A percentile compares a stretch with the other conserved stretches of the same genome.
These are phyloP conservation scores for Adelges cooleyi DNA, from an alignment of 1,140 invertebrate genomes.

Conservation along the genomic window DNA sequence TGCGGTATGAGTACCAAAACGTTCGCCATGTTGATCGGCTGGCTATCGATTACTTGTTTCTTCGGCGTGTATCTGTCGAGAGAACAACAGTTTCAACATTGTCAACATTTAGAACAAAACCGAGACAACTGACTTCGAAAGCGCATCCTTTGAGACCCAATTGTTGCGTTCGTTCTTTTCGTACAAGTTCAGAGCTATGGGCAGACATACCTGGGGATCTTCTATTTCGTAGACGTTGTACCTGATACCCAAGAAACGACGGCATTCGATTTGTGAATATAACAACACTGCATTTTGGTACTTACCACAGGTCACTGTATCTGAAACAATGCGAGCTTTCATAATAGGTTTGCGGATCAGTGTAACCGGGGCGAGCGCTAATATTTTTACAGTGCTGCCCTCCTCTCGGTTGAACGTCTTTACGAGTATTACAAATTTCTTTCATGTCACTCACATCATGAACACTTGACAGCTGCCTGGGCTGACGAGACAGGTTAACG, in stretches of 20 bases:
- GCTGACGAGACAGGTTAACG: conserved; percentile 35
- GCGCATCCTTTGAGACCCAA: background rate
- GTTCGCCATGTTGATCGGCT: background rate
- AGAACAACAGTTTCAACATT: too few species aligned
- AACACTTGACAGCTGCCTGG: background rate
- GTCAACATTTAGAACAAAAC: too few species aligned
- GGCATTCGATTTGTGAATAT: too few species aligned
- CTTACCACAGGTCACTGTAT: conserved; percentile 43
- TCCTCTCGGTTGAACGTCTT: background rate
- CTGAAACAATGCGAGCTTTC: conserved; percentile 44
- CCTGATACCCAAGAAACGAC: background rate
- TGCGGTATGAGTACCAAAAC: background rate
- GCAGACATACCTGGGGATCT: conserved; percentile 28
- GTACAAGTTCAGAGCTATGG: background rate
- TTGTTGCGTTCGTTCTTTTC: background rate
- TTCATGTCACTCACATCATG: background rate
- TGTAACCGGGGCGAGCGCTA: conserved; percentile 38
- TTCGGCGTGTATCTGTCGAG: too few species aligned
- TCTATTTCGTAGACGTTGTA: conserved; percentile 8
- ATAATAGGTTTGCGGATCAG: conserved; percentile 39
- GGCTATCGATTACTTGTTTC: too few species aligned
- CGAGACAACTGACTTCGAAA: too few species aligned
- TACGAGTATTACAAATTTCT: background rate
- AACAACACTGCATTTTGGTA: conserved; percentile 34
- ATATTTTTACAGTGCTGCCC: background rate